Base-by-base conservation (phyloP, 2,113 vertebrate species). In the Climacteris rufus region DNA sequence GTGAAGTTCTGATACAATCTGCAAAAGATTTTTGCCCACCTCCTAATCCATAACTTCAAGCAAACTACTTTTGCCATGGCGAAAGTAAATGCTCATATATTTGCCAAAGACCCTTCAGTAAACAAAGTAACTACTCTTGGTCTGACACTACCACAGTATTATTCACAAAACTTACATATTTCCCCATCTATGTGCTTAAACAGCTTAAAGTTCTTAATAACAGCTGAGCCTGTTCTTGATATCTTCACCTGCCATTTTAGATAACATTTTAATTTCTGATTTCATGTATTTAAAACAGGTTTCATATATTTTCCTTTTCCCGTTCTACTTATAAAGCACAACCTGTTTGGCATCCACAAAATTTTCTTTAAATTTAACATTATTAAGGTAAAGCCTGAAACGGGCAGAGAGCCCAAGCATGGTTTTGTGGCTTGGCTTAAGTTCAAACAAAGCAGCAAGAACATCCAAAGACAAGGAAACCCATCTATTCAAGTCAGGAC, bases 351-450 rank as follows among this genome's bases (percentile, higher is more conserved):
- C 60, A 96, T 78, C 44, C 53, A 83, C 65, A 78, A 61, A 83
- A 49, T 86, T 83, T 90, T 85, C 81, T 81, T 95, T 83, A 90
- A 77, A 86, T 91, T 77, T 91, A 92, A 75, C 24, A 24, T 77
- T 66, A 92, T 66, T 92, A 86, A 88, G 52, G 79, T 91, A 74
- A 93, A 96, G 56, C 30, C 37, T 88, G 83, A 75, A 91, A 83
- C 1, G 35, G 90, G 90, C 90, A 86, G 49, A 83, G 28, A 47
- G 93, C 92, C 94, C 85, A 90, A 57, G 33, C 19, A 66, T 15
- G 30, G 87, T 45, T 93, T 86, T 90, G 87, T 75, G 90, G 90
- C 64, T 94, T 94, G 92, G 90, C 90, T 75, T 68, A 39, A 89
- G 37, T 90, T 88, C 75, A 89, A 25, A 80, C 42, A 82, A 91